These are phyloP conservation scores for Holcopasites calliopsidis DNA, from an alignment of 1,140 invertebrate species.

Conservation along the genomic window DNA sequence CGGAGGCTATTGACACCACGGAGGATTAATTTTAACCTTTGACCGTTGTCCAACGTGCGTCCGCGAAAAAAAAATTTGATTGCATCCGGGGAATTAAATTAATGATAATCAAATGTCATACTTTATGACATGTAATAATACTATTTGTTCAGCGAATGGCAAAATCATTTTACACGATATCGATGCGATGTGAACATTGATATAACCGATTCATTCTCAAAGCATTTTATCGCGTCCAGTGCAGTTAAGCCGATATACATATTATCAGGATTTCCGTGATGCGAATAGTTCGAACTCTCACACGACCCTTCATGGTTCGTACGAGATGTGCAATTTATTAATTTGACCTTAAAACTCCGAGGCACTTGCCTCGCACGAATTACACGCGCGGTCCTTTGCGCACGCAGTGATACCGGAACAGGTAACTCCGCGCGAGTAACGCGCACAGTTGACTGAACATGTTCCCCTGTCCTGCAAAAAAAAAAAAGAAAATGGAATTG, in stretches of 20 bases:
- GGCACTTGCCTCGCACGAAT: slow-evolving; percentile 36
- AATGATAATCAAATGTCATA: neutral
- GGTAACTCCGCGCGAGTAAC: slow-evolving; percentile 23
- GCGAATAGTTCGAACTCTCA: slow-evolving; percentile 30
- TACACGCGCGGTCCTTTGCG: slow-evolving; percentile 7
- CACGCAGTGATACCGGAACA: slow-evolving; percentile 5
- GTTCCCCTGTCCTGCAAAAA: too few relatives aligned
- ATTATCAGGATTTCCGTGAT: slow-evolving; percentile 52
- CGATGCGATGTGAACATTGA: too few relatives aligned
- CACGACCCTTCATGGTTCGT: slow-evolving; percentile 35
- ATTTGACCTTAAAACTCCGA: slow-evolving; percentile 68
- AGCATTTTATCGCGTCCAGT: neutral
- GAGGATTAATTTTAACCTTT: neutral
- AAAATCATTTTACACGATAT: neutral
- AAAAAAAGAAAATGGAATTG: too few relatives aligned
- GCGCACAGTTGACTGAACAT: too few relatives aligned
- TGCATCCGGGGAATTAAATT: neutral
- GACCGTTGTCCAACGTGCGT: too few relatives aligned
- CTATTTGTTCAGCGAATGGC: too few relatives aligned
- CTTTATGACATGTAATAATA: neutral
- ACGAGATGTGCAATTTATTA: slow-evolving; percentile 58
- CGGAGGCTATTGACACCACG: neutral
- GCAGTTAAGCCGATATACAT: neutral
- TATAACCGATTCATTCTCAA: neutral
- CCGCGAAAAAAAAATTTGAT: neutral